Evolutionary conservation across 2,113 vertebrate genomes (phyloP).

Genomic region (Ranitomeya imitator): DNA sequence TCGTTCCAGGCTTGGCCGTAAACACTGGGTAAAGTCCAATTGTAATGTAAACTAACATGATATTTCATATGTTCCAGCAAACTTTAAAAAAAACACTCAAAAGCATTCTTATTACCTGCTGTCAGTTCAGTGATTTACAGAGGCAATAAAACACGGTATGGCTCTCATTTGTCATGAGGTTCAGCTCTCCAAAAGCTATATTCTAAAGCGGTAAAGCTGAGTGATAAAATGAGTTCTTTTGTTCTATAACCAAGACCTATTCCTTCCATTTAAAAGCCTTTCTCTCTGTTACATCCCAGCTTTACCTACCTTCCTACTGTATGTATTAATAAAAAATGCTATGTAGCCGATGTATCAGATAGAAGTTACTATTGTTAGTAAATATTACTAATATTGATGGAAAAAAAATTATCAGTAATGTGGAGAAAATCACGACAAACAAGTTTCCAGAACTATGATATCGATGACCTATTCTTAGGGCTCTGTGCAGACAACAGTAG

Average conservation of each 20-base stretch:
- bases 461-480: too few species aligned
- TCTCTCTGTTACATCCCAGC: constrained; percentile 65
- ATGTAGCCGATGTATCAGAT: constrained; percentile 62
- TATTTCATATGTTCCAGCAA: constrained; percentile 82
- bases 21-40: not conserved
- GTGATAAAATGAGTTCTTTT: constrained; percentile 83
- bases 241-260: constrained; percentile 77
- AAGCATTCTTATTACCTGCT: constrained; percentile 86
- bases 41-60: constrained; percentile 62
- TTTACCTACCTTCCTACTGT: constrained; percentile 59
- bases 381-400: too few species aligned
- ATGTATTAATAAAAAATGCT: constrained; percentile 65
- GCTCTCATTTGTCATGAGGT: constrained; percentile 80
- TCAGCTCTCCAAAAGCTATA: constrained; percentile 81
- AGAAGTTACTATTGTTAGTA: not conserved
- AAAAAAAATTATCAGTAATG: too few species aligned
- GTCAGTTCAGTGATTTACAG: constrained; percentile 83
- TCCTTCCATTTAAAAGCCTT: constrained; percentile 65
- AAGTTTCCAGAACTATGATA: too few species aligned
- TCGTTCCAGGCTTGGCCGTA: not conserved
- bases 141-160: constrained; percentile 84
- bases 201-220: constrained; percentile 78
- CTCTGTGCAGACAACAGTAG: too few species aligned
- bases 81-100: constrained; percentile 80
- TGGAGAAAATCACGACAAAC: too few species aligned